Base-by-base conservation (phyloP, 2,888 invertebrate species). In the Microplitis deprimator region DNA sequence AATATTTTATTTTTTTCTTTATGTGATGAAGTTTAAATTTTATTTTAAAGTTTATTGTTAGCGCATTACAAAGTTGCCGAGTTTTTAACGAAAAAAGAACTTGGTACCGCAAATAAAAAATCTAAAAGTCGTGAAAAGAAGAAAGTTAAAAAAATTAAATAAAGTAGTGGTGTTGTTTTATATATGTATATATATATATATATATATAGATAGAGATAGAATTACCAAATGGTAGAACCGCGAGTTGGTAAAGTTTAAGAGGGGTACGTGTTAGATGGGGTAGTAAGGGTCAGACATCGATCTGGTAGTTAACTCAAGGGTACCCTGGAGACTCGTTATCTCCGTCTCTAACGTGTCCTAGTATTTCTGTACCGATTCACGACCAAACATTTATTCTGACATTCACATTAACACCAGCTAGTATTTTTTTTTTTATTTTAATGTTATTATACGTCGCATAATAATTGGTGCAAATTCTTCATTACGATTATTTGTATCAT, bases 251-350 rank as follows among this genome's bases (percentile, higher is more conserved):
- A 38, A 65, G 38, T 65, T 65, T 10, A 68, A 41, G 41, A 68
- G 68, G 41, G 41, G 68, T 40, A 41, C 17, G 68, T 68, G 50
- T 68, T 70, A 64, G 72, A 72, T 62, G 62, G 39, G 17, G 20
- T 64, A 64, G 40, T 39, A 40, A 64, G 40, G 85, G 87, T 85
- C 82, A 84, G 83, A 87, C 89, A 89, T 89, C 88, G 89, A 89
- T 89, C 88, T 86, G 86, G 87, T 86, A 87, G 89, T 89, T 88
- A 89, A 88, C 87, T 86, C 84, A 80, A 89, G 84, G 84, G 87
- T 86, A 82, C 89, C 87, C 88, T 38, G 68, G 89, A 84, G 89
- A 88, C 89, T 89, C 89, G 87, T 89, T 88, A 88, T 84, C 84
- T 84, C 85, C 84, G 84, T 84, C 84, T 82, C 83, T 81, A 83